These are phyloP conservation scores for Spilosoma lubricipeda DNA, from an alignment of 2,888 invertebrate species.

Conservation along the genomic window DNA sequence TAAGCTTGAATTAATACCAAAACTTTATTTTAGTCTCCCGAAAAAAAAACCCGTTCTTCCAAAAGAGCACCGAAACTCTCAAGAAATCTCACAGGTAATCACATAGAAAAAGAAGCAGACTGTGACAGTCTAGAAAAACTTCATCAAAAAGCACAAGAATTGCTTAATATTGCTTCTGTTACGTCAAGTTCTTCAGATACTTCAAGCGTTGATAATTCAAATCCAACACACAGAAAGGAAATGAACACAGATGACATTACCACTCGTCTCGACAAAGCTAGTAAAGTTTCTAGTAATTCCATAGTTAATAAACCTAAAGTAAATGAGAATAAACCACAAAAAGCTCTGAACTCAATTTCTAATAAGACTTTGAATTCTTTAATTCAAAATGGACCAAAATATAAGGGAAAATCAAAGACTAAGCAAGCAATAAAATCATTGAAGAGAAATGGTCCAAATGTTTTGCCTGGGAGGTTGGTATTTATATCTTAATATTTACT, in stretches of 20 bases:
- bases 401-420: constrained; percentile 35
- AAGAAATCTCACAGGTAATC: constrained; percentile 42
- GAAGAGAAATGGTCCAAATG: constrained; percentile 25
- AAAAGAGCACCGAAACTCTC: constrained; percentile 33
- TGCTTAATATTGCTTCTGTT: constrained; percentile 70
- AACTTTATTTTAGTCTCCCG: constrained; percentile 34
- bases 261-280: not conserved
- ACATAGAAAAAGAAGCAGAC: constrained; percentile 55
- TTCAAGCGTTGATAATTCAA: constrained; percentile 58
- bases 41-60: constrained; percentile 21
- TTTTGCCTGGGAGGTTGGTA: constrained; percentile 37
- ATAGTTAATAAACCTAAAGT: constrained; percentile 22
- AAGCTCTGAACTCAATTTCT: not conserved
- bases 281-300: constrained; percentile 17
- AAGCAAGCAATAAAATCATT: constrained; percentile 22
- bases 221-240: constrained; percentile 35
- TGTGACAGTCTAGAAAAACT: constrained; percentile 71
- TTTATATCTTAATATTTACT: not conserved
- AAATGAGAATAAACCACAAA: constrained; percentile 15
- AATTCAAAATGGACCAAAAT: constrained; percentile 27
- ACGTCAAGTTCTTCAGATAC: constrained; percentile 72
- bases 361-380: constrained; percentile 12
- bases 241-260: constrained; percentile 17
- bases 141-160: constrained; percentile 78
- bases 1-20: not conserved